Base-by-base conservation (phyloP, 2,113 vertebrate genomes). In the Macroglossus sobrinus region DNA sequence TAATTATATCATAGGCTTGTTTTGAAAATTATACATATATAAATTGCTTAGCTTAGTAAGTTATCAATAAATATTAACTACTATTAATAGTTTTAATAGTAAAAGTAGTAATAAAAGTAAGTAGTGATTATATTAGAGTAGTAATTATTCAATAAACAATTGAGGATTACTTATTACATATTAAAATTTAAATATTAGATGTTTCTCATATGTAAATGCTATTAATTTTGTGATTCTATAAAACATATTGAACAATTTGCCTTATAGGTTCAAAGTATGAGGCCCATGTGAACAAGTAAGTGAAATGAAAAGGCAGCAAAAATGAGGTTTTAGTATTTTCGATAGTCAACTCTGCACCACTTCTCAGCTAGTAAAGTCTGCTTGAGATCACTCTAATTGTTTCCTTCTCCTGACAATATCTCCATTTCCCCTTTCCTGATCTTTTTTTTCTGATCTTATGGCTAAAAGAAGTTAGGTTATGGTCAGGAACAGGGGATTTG, bases 51-150 rank as follows among this genome's bases (percentile, higher is more conserved):
- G 22, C 19, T 85, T 19, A 71, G n/a, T 71, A 71, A 30, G 13
- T 55, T 33, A 90, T 75, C 59, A 84, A 84, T 79, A 93, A 96
- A 82, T 74, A 93, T 45, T 88, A 86, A 80, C 24, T 91, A 89
- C 69, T 69, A 88, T 7, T 80, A 66, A 53, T 92, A 69, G 18
- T 59, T 76, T 68, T 43, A 85, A 43, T 47, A 47, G 6, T 80
- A 72, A 59, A 71, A 92, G 3, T 82, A 68, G 26, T 72, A 55
- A 47, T 47, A 94, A 68, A 81, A 90, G 13, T 81, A 89, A 81
- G 28, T 75, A 55, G 19, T 47, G 24, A 80, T 30, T 79, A 61
- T 45, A 80, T 33, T 47, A 30, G 35, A 14, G 47, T 50, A 28
- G 3, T 59, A 85, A 85, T 79, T 81, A 79, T 74, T 95, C 72